These are phyloP conservation scores for Oncorhynchus tshawytscha DNA, from an alignment of 2,113 vertebrate genomes.

Conservation along the genomic window DNA sequence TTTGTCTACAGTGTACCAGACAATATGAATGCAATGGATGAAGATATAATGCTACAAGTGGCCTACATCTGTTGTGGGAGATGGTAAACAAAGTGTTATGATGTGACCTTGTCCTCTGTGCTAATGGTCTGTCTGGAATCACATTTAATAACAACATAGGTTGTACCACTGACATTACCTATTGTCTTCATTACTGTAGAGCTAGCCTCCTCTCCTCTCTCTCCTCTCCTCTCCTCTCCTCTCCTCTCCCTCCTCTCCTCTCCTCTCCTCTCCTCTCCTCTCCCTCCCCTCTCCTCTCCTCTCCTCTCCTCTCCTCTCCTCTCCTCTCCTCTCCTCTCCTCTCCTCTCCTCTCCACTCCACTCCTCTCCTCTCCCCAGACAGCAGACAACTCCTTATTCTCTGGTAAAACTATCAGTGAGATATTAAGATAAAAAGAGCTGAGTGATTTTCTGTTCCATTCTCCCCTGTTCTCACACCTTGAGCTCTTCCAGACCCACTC, in stretches of 20 bases:
- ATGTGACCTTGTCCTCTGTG: too few relatives aligned
- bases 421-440: constrained; percentile 59
- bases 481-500: constrained; percentile 1
- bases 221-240: not conserved
- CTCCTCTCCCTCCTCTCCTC: not conserved
- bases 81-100: too few relatives aligned
- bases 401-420: constrained; percentile 16
- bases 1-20: too few relatives aligned
- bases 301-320: not conserved
- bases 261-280: not conserved
- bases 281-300: not conserved
- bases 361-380: not conserved
- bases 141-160: too few relatives aligned
- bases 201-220: not conserved
- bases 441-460: constrained; percentile 56
- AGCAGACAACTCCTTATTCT: too few relatives aligned
- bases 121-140: too few relatives aligned
- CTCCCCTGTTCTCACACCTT: constrained; percentile 53
- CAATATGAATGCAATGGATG: too few relatives aligned
- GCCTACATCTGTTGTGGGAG: too few relatives aligned
- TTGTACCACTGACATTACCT: too few relatives aligned
- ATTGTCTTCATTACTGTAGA: not conserved
- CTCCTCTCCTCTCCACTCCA: not conserved
- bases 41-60: too few relatives aligned
- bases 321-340: not conserved